These are phyloP conservation scores for Chelon auratus DNA, from an alignment of 2,797 vertebrate species.

Conservation along the genomic window DNA sequence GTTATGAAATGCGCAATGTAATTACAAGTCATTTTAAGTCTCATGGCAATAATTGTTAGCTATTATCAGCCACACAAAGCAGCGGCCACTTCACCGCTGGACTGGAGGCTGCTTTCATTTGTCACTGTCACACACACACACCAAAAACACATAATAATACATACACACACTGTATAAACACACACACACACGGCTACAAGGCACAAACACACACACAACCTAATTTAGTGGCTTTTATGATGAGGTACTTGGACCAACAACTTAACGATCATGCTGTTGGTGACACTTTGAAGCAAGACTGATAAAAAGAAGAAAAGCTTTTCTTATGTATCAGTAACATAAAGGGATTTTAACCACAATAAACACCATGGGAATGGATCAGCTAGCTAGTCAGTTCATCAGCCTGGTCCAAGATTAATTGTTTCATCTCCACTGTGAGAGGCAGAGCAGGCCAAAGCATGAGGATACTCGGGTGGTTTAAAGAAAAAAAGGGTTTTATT, in stretches of 20 bases:
- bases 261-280: too few species aligned
- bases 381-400: too few species aligned
- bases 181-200: background rate
- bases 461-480: too few species aligned
- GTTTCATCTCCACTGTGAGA: too few species aligned
- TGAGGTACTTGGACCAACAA: background rate
- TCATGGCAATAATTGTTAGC: conserved; percentile 69
- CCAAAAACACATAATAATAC: background rate
- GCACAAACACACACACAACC: background rate
- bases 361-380: too few species aligned
- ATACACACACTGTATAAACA: conserved; percentile 7
- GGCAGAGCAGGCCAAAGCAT: too few species aligned
- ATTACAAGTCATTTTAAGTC: conserved; percentile 70
- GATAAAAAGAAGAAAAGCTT: too few species aligned
- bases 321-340: too few species aligned
- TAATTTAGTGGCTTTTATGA: background rate
- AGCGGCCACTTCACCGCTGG: conserved; percentile 46
- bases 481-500: too few species aligned
- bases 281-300: too few species aligned
- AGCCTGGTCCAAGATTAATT: too few species aligned
- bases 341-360: too few species aligned
- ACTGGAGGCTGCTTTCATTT: conserved; percentile 55
- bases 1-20: conserved; percentile 68
- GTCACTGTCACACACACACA: conserved; percentile 62
- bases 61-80: conserved; percentile 68